Percentiles rank a stretch among this genome's conserved stretches.
phyloP scores from a whole-genome alignment of 2,888 invertebrate species.

The Cryptus viduatorius region DNA sequence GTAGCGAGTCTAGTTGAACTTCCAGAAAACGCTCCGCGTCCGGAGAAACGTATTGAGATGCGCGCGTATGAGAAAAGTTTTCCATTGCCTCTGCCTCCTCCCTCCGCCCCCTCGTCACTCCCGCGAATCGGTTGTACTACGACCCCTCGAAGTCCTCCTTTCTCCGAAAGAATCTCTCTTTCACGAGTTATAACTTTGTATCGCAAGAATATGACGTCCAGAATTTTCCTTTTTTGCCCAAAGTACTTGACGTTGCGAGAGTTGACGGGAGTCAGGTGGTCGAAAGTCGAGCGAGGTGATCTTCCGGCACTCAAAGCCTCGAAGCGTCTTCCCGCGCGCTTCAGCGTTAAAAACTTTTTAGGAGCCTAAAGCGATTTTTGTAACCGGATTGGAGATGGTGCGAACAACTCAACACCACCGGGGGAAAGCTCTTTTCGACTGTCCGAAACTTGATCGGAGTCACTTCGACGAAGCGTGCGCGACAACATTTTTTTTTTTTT shows the following conservation, averaged over 20 bases:
- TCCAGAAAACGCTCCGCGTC: conserved; percentile 39
- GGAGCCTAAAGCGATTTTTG: conserved; percentile 43
- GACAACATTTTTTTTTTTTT: conserved; percentile 25
- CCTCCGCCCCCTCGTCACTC: not conserved
- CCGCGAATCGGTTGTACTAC: conserved; percentile 27
- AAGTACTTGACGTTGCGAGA: conserved; percentile 11
- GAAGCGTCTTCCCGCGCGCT: conserved; percentile 9
- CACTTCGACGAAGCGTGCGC: not conserved
- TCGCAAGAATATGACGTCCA: conserved; percentile 39
- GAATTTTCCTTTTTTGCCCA: conserved; percentile 25
- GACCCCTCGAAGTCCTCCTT: conserved; percentile 17
- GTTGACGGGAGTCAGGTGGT: not conserved
- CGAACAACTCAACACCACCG: conserved; percentile 18
- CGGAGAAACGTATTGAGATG: conserved; percentile 22
- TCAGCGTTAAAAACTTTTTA: conserved; percentile 28
- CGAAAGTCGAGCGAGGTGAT: not conserved
- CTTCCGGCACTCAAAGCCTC: not conserved
- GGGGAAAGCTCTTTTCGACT: not conserved
- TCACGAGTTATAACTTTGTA: conserved; percentile 36
- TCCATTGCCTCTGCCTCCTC: not conserved
- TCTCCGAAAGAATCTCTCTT: conserved; percentile 19
- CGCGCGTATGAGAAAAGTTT: conserved; percentile 35
- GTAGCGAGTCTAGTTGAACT: conserved; percentile 26
- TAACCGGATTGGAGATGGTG: conserved; percentile 15
- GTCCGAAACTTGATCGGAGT: not conserved